A percentile compares a stretch with the other conserved stretches of the same genome.
phyloP scores from a whole-genome alignment of 2,113 vertebrate species.

The Semnopithecus entellus region DNA sequence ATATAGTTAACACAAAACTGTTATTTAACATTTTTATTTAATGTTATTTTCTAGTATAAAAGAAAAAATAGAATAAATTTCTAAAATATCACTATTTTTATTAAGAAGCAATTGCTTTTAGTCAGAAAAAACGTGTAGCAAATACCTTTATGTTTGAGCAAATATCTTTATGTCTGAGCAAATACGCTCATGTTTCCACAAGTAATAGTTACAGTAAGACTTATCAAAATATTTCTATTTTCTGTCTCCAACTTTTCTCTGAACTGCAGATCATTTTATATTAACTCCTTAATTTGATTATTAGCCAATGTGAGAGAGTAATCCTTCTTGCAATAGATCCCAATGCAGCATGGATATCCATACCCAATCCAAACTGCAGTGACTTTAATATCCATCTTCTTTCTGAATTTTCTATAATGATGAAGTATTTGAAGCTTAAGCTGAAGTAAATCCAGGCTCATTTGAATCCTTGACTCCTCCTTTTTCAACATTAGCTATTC shows the following conservation, averaged over 20 bases:
- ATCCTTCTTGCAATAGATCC: not conserved
- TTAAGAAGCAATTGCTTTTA: conserved; percentile 10
- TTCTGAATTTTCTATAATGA: not conserved
- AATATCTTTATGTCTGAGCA: not conserved
- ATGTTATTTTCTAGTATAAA: not conserved
- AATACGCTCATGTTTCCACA: not conserved
- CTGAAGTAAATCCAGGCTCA: not conserved
- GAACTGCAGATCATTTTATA: not conserved
- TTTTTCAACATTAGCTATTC: not conserved
- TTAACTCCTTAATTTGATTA: not conserved
- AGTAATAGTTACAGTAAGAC: not conserved
- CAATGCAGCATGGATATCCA: not conserved
- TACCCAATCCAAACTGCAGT: not conserved
- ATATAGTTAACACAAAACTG: not conserved
- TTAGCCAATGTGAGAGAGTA: not conserved
- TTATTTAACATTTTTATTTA: not conserved
- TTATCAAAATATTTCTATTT: not conserved
- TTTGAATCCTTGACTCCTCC: not conserved
- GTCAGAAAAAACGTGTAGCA: not conserved
- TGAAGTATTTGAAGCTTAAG: not conserved
- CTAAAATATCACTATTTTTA: not conserved
- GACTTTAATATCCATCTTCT: not conserved
- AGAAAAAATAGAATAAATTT: not conserved
- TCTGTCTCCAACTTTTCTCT: not conserved
- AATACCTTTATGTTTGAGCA: not conserved